A percentile compares a stretch with the other conserved stretches of the same genome.
phyloP scores from a whole-genome alignment of 2,888 invertebrate species.

The Asteroscopus sphinx region DNA sequence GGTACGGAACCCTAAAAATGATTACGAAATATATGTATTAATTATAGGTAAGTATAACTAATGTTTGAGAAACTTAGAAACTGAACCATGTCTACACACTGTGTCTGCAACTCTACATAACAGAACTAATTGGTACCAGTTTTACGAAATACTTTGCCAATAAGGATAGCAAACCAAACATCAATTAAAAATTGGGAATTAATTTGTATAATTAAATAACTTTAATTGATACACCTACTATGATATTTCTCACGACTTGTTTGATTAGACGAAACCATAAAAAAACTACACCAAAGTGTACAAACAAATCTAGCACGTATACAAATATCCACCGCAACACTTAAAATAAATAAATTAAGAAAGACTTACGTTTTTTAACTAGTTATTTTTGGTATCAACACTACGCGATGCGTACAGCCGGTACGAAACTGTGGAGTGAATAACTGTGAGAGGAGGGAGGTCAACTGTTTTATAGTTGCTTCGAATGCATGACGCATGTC shows the following conservation, averaged over 20 bases:
- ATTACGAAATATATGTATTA: constrained; percentile 1
- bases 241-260: constrained; percentile 1
- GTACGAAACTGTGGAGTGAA: constrained; percentile 63
- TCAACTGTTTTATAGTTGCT: constrained; percentile 69
- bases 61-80: constrained; percentile 17
- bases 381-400: constrained; percentile 56
- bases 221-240: background rate
- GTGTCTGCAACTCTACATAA: too few species aligned
- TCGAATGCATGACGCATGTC: constrained; percentile 66
- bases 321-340: background rate
- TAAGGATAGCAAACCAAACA: background rate
- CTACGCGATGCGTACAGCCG: constrained; percentile 62
- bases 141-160: constrained; percentile 3
- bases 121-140: background rate
- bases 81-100: background rate
- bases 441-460: constrained; percentile 73
- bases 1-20: too few species aligned
- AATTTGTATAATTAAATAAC: background rate
- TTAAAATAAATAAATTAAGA: constrained; percentile 14
- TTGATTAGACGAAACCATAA: constrained; percentile 7
- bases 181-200: background rate
- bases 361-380: constrained; percentile 70
- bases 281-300: background rate
- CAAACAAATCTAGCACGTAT: background rate
- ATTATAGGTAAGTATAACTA: background rate